Evolutionary conservation across 2,888 invertebrate species (phyloP), one percentile per base, ranked within the genome.

Genomic region (Ectemnius lituratus): DNA sequence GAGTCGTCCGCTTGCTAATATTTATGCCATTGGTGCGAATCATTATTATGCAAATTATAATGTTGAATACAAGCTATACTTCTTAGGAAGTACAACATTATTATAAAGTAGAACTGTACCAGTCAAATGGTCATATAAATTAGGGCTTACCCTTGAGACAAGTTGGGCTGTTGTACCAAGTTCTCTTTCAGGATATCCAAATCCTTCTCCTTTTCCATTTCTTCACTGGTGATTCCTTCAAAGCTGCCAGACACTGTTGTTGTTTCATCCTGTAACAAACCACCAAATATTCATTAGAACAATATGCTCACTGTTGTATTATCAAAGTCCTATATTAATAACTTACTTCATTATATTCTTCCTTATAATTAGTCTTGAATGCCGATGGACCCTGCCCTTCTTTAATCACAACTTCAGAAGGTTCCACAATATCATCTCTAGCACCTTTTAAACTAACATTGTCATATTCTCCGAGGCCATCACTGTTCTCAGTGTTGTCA

Each of bases 131-230:
- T 18, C 13, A 8, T n/a, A 57, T 49, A 71, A 65, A 16, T 58
- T 61, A 62, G 67, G 62, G 85, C 90, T 88, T 71, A 90, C 90
- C 88, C 89, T 80, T 89, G 88, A 5, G 90, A 90, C 56, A 90
- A 81, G 84, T 90, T 90, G 46, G 90, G 88, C 73, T 89, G 88
- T 70, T 88, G 86, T 2, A 84, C 85, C 46, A 90, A 77, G 69
- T 84, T 88, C 58, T 90, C 90, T 62, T 85, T 83, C n/a, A 88
- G 77, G 61, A 88, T 80, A 70, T 88, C 83, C 16, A 87, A 68
- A 62, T 83, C 81, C 49, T 78, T 79, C 58, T 80, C 61, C 45
- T 73, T 77, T 14, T 70, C 70, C 14, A 63, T 23, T 6, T 84
- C 72, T 4, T 73, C 75, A 18, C 67, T 75, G 28, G 28, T 64